Evolutionary conservation across 2,113 vertebrate species (phyloP).

Genomic region (Dinomys branickii): DNA sequence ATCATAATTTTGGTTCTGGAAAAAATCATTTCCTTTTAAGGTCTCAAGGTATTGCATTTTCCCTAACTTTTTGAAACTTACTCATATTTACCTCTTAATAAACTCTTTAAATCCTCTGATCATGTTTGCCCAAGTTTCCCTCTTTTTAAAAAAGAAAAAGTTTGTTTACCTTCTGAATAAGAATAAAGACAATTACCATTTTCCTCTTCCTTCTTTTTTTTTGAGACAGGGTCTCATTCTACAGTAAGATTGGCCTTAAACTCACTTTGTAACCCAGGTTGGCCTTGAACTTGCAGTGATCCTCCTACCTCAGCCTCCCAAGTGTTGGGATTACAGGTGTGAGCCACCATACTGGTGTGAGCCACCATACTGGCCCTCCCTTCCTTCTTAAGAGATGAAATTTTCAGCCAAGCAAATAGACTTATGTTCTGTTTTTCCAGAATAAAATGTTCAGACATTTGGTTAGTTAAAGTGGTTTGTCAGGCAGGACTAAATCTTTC

Average conservation of each 20-base stretch:
- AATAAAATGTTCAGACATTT: conserved; percentile 70
- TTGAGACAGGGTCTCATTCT: no score
- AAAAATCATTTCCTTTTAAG: neutral
- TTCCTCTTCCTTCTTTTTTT: conserved; percentile 11
- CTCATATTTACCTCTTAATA: neutral
- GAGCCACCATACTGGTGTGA: no score
- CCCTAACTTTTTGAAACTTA: conserved; percentile 24
- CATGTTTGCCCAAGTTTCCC: conserved; percentile 18
- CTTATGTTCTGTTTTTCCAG: conserved; percentile 53
- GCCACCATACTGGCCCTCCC: neutral
- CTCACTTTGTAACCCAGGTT: no score
- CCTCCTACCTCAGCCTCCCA: no score
- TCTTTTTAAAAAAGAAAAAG: neutral
- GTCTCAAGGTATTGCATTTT: neutral
- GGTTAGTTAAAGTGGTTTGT: conserved; percentile 52
- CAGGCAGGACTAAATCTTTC: neutral
- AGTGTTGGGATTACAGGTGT: no score
- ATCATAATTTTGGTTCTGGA: neutral
- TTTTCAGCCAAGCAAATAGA: conserved; percentile 44
- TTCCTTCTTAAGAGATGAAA: conserved; percentile 48
- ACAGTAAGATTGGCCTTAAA: no score
- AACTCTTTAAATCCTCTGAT: conserved; percentile 21
- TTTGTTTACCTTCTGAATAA: conserved; percentile 33
- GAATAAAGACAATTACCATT: conserved; percentile 37
- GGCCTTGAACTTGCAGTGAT: no score